Evolutionary conservation across 2,113 vertebrate species (phyloP), one percentile per base, ranked within the genome.

Genomic region (Orcinus orca): DNA sequence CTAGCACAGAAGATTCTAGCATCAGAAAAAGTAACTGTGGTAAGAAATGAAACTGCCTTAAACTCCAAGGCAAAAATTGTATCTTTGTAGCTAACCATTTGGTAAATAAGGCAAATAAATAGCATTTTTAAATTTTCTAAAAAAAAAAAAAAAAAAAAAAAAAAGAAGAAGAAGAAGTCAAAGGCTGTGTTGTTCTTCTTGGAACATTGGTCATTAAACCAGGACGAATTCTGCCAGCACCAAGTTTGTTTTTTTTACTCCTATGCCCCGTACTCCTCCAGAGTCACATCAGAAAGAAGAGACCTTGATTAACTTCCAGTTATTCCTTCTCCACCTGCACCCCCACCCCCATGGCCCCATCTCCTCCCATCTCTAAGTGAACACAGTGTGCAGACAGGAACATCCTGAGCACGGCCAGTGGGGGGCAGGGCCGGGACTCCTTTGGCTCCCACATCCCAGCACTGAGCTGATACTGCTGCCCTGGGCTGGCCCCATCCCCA

Each of bases 41-140:
- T 86, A 74, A 88, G 96, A 81, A 91, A 33, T 36, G 88, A 94
- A 85, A 92, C 55, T 53, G 41, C 62, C 71, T 94, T 97, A 90
- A 97, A 67, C 25, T 88, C 8, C 38, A 91, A 94, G 92, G 85
- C 76, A 93, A 74, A 80, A 74, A 53, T 83, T 65, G 29, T 77
- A n/a, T 92, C 65, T 90, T 96, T 93, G 85, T 88, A 81, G 82
- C 10, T 89, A 67, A 44, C 33, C 33, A 92, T 65, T 95, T 93
- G 92, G 67, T 93, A 88, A 81, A 76, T 81, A 95, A 76, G 68
- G 67, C 29, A 95, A 97, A 97, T 97, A 96, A 97, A 95, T 68
- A 44, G 60, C 31, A 84, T 80, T 96, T 97, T 94, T 71, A 0
- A 96, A 88, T 89, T 98, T 98, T 95, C 26, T 92, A 71, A n/a